Evolutionary conservation across 2,888 invertebrate species (phyloP).

Genomic region (Orgyia antiqua): DNA sequence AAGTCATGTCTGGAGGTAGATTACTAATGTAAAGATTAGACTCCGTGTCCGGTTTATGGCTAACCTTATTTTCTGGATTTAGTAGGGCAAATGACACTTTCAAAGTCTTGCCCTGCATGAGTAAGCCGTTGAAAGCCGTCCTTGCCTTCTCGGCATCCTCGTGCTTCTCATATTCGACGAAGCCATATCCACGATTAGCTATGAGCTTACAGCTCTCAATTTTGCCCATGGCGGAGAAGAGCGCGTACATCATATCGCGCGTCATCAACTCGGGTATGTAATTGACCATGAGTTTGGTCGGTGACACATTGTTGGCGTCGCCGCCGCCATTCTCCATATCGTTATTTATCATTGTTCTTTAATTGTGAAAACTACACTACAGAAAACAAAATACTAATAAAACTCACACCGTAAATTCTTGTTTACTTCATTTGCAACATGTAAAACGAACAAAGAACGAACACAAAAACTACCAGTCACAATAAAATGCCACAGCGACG

Average conservation of each 20-base stretch:
- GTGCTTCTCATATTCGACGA: slow-evolving; percentile 72
- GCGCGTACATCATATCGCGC: slow-evolving; percentile 76
- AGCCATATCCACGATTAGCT: slow-evolving; percentile 73
- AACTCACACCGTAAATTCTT: slow-evolving; percentile 54
- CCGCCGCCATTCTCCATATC: slow-evolving; percentile 78
- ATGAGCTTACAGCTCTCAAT: slow-evolving; percentile 74
- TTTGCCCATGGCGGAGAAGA: slow-evolving; percentile 75
- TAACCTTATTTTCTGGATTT: slow-evolving; percentile 72
- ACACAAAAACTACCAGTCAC: slow-evolving; percentile 65
- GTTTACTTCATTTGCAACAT: slow-evolving; percentile 70
- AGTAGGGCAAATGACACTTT: slow-evolving; percentile 74
- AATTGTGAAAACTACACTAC: slow-evolving; percentile 68
- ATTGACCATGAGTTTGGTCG: slow-evolving; percentile 78
- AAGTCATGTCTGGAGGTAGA: slow-evolving; percentile 73
- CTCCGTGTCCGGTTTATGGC: slow-evolving; percentile 72
- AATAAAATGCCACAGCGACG: slow-evolving; percentile 71
- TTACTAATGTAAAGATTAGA: slow-evolving; percentile 75
- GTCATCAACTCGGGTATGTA: slow-evolving; percentile 76
- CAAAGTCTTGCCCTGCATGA: slow-evolving; percentile 74
- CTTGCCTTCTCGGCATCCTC: slow-evolving; percentile 77
- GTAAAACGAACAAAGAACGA: slow-evolving; percentile 66
- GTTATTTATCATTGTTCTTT: slow-evolving; percentile 66
- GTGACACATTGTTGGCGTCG: slow-evolving; percentile 77
- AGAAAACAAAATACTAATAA: slow-evolving; percentile 60
- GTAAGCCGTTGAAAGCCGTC: slow-evolving; percentile 70